Evolutionary conservation across 2,797 vertebrate species (phyloP).

Genomic region (Euphonia xanthogaster): DNA sequence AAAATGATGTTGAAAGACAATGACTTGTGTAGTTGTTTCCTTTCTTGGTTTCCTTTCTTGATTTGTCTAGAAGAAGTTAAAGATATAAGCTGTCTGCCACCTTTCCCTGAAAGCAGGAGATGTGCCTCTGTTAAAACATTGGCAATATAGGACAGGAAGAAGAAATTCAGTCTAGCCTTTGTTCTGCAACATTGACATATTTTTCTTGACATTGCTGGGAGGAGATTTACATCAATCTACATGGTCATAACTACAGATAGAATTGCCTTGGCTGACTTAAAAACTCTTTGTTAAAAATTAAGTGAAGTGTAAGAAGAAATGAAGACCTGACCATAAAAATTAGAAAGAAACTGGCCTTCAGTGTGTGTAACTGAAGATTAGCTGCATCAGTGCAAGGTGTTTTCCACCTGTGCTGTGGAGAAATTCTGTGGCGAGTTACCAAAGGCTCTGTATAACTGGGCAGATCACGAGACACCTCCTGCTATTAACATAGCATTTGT

Average conservation of each 20-base stretch:
- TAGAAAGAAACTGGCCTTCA: neutral
- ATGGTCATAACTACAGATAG: neutral
- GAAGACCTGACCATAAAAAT: neutral
- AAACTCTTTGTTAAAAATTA: neutral
- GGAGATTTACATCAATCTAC: neutral
- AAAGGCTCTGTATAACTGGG: neutral
- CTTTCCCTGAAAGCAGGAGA: neutral
- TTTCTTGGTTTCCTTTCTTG: neutral
- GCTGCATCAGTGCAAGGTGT: neutral
- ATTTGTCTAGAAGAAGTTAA: neutral
- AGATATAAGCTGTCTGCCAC: neutral
- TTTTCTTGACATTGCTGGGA: neutral
- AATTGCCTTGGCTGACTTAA: neutral
- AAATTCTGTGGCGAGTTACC: neutral
- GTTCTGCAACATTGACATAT: neutral
- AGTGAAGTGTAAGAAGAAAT: neutral
- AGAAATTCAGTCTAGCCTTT: neutral
- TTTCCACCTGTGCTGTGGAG: fast-evolving
- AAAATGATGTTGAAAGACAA: neutral
- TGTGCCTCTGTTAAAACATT: neutral
- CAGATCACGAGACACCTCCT: neutral
- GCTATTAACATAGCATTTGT: neutral
- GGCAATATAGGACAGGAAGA: neutral
- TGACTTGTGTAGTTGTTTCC: too few relatives aligned
- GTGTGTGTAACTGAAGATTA: neutral